phyloP scores from a whole-genome alignment of 1,140 invertebrate genomes.

The Drosophila tristis region DNA sequence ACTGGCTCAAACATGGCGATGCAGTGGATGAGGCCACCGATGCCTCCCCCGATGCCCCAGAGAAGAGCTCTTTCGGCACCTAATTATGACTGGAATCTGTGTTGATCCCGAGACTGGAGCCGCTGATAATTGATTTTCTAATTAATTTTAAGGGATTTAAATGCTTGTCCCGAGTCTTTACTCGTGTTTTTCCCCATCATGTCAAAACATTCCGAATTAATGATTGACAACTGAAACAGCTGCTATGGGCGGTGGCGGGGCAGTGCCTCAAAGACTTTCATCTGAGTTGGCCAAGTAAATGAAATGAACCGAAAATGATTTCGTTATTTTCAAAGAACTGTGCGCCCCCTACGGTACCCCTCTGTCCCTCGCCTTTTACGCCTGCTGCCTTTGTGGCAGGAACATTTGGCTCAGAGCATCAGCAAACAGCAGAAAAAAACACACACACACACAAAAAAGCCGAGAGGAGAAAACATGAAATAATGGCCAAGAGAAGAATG shows the following conservation, averaged over 20 bases:
- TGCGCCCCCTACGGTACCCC: too few species aligned
- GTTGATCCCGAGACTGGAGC: too few species aligned
- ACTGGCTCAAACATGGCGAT: conserved; percentile 72
- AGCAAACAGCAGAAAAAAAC: neutral
- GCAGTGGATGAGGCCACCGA: conserved; percentile 31
- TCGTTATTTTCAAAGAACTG: conserved; percentile 36
- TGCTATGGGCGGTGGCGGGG: neutral
- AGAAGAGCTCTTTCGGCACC: too few species aligned
- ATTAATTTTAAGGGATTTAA: conserved; percentile 70
- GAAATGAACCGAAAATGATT: conserved; percentile 42
- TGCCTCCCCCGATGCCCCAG: conserved; percentile 26
- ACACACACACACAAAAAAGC: neutral
- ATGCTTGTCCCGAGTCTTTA: conserved; percentile 21
- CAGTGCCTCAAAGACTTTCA: conserved; percentile 14
- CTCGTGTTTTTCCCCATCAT: conserved; percentile 7
- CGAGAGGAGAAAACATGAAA: conserved; percentile 28
- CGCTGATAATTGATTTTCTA: too few species aligned
- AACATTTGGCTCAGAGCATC: conserved; percentile 11
- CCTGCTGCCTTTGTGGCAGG: conserved; percentile 26
- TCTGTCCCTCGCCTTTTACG: neutral
- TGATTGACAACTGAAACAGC: conserved; percentile 46
- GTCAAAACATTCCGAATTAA: conserved; percentile 29
- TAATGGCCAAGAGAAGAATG: conserved; percentile 42
- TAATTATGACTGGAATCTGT: too few species aligned
- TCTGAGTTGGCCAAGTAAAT: conserved; percentile 29